phyloP scores from a whole-genome alignment of 2,888 invertebrate genomes.

The Drosophila birchii region DNA sequence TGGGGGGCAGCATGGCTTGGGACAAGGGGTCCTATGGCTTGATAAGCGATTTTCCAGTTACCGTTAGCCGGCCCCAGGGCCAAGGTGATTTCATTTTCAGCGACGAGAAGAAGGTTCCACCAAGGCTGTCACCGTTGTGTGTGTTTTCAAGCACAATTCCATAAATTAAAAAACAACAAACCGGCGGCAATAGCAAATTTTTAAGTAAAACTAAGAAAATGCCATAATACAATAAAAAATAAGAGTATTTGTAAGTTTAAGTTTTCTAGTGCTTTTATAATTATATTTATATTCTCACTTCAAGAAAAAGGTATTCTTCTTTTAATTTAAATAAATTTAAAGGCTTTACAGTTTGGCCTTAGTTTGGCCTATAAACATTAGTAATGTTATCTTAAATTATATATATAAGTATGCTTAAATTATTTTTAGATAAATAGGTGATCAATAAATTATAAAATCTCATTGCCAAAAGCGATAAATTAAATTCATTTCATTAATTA shows the following conservation, averaged over 20 bases:
- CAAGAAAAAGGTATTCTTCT: too few species aligned
- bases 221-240: too few species aligned
- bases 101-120: not conserved
- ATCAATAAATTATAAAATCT: constrained; percentile 14
- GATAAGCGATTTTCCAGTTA: constrained; percentile 45
- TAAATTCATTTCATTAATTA: not conserved
- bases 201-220: too few species aligned
- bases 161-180: constrained; percentile 8
- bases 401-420: not conserved
- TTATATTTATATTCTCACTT: too few species aligned
- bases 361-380: not conserved
- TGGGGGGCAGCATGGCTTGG: constrained; percentile 28
- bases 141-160: not conserved
- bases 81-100: constrained; percentile 28
- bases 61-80: constrained; percentile 32
- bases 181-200: not conserved
- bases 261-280: too few species aligned
- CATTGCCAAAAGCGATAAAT: constrained; percentile 1
- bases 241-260: too few species aligned
- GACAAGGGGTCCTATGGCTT: constrained; percentile 9
- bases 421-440: constrained; percentile 27
- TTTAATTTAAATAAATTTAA: too few species aligned
- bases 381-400: not conserved
- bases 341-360: too few species aligned
- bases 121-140: constrained; percentile 8